phyloP scores from a whole-genome alignment of 2,113 vertebrate genomes.

The Eretmochelys imbricata region DNA sequence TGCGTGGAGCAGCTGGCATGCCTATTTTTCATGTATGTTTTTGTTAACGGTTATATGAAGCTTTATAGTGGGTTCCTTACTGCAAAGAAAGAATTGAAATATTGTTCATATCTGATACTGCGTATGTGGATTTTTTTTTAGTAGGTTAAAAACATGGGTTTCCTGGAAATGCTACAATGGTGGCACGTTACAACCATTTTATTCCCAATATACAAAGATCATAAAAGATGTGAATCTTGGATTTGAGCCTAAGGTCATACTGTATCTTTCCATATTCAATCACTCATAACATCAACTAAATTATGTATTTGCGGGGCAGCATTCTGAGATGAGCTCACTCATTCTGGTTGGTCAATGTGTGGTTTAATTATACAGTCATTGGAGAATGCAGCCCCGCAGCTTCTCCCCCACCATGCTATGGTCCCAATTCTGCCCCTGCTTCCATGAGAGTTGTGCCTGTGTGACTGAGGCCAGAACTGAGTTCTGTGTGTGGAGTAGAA shows the following conservation, averaged over 20 bases:
- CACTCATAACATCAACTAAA: not conserved
- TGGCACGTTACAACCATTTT: conserved; percentile 50
- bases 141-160: conserved; percentile 6
- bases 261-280: conserved; percentile 1
- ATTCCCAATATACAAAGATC: conserved; percentile 45
- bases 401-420: not conserved
- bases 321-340: not conserved
- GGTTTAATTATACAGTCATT: not conserved
- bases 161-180: conserved; percentile 26
- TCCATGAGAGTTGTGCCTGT: not conserved
- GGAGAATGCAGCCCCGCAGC: not conserved
- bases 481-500: not conserved
- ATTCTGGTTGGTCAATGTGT: not conserved
- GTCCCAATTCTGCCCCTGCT: not conserved
- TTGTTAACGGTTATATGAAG: conserved; percentile 7
- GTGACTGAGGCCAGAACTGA: not conserved
- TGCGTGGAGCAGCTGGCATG: fast-evolving
- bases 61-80: not conserved
- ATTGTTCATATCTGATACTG: fast-evolving
- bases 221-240: conserved; percentile 55
- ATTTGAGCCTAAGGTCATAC: conserved; percentile 38
- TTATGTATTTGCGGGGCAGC: not conserved
- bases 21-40: not conserved
- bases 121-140: not conserved
- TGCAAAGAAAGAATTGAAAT: not conserved